Base-by-base conservation (phyloP, 2,797 vertebrate species). In the Enteromius fasciolatus region DNA sequence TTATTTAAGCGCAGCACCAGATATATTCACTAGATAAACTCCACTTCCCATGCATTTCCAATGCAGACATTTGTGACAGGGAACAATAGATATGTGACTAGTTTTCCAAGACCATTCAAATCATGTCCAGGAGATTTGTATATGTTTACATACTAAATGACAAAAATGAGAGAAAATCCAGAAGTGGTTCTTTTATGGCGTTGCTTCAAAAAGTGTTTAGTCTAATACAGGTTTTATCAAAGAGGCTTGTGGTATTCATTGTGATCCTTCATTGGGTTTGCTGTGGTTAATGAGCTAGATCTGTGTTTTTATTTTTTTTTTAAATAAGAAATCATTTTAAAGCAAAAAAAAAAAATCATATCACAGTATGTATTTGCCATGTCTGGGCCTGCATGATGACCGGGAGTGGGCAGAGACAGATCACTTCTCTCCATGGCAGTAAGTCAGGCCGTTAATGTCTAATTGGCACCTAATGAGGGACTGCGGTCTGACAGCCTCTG, bases 381-480 rank as follows among this genome's bases (percentile, higher is more conserved):
- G 50, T 23, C 17, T 31, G 44, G 28, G 46, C 14, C 59, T 74
- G 80, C 8, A 41, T 59, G 33, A 36, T 67, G 50, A 57, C 39
- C 25, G 10, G 31, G 67, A 31, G 81, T 31, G 75, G 57, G 67
- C 68, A 78, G 33, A 72, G 57, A 72, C 52, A 20, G 76, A 82
- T 44, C 75, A 63, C 64, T 63, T 77, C 68, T 73, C 76, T 82
- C 50, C 73, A 66, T 61, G 76, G 61, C 77, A 80, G 88, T 90
- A 87, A 88, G 83, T 84, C 44, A 86, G 80, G 61, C 78, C 75
- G 90, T 88, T 88, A 86, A 87, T 80, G 85, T 73, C 84, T 90
- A 91, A 90, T 89, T 88, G 81, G 86, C 85, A 88, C 86, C 82
- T 88, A 86, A 90, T 92, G 89, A 87, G 80, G 50, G 83, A 84